Conservation (phyloP, 2,888 invertebrate species). For the Nematopogon swammerdamellus region DNA sequence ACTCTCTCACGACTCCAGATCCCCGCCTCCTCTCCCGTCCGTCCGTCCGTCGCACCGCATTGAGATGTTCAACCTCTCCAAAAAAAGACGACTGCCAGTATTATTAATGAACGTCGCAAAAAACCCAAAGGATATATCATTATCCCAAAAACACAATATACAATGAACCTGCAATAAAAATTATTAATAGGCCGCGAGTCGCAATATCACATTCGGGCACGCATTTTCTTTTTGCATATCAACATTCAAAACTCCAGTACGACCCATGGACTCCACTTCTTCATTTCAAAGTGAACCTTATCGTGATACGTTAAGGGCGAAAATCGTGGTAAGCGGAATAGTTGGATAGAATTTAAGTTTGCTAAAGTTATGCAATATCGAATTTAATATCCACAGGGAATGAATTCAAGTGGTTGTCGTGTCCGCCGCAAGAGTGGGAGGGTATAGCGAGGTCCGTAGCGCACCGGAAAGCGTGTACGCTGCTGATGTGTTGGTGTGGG, state of each 20-base stretch:
- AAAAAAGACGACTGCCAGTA: slow-evolving; percentile 20
- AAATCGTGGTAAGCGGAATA: not conserved
- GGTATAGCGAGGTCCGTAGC: slow-evolving; percentile 44
- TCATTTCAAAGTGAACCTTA: not conserved
- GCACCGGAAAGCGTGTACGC: slow-evolving; percentile 55
- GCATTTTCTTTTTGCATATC: not conserved
- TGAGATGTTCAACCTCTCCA: not conserved
- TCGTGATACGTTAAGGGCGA: not conserved
- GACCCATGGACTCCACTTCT: not conserved
- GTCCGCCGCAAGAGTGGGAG: slow-evolving; percentile 47
- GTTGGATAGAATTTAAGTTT: not conserved
- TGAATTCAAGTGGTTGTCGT: slow-evolving; percentile 26
- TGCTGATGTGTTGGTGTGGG: too few relatives aligned
- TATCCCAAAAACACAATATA: slow-evolving; percentile 39
- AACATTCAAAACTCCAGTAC: not conserved
- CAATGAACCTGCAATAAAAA: slow-evolving; percentile 49
- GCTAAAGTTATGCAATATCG: slow-evolving; percentile 15
- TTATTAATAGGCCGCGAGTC: slow-evolving; percentile 46
- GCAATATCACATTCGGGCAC: slow-evolving; percentile 20
- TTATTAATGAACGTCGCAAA: slow-evolving; percentile 47
- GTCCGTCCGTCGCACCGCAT: not conserved
- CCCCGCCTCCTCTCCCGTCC: not conserved
- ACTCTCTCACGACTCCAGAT: not conserved
- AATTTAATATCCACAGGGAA: slow-evolving; percentile 45
- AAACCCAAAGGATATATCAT: slow-evolving; percentile 22